phyloP scores from a whole-genome alignment of 2,797 vertebrate genomes.

The Taenioides sp. region DNA sequence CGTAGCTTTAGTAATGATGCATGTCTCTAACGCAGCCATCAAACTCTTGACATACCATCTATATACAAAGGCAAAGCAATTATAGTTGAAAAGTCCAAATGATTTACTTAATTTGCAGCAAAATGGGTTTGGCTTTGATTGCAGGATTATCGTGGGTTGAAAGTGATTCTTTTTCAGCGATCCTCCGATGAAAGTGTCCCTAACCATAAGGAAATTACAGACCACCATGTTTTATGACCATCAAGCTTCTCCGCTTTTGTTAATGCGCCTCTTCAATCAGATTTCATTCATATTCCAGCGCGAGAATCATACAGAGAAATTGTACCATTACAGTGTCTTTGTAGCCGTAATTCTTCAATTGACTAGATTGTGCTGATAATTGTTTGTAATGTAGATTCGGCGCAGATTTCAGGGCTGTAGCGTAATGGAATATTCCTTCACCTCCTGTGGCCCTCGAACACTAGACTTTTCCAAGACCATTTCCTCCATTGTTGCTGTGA shows the following conservation, averaged over 20 bases:
- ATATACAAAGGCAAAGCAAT: constrained; percentile 73
- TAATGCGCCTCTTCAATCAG: constrained; percentile 70
- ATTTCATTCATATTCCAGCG: constrained; percentile 68
- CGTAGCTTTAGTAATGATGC: constrained; percentile 64
- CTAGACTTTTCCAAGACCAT: constrained; percentile 30
- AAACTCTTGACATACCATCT: constrained; percentile 67
- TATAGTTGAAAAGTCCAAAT: constrained; percentile 65
- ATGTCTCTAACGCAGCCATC: constrained; percentile 64
- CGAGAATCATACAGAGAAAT: constrained; percentile 70
- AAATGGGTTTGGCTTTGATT: constrained; percentile 67
- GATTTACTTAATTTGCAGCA: constrained; percentile 65
- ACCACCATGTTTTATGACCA: constrained; percentile 66
- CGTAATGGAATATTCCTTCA: constrained; percentile 50
- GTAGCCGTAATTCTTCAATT: constrained; percentile 62
- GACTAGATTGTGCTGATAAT: constrained; percentile 66
- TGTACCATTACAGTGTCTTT: constrained; percentile 71
- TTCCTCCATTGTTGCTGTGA: constrained; percentile 64
- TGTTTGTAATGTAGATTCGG: constrained; percentile 59
- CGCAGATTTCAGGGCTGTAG: constrained; percentile 25
- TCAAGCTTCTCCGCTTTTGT: constrained; percentile 56
- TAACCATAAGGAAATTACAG: constrained; percentile 66
- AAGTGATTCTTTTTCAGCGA: constrained; percentile 53
- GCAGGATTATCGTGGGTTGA: constrained; percentile 55
- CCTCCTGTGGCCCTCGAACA: constrained; percentile 47
- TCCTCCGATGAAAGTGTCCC: constrained; percentile 53